phyloP scores from a whole-genome alignment of 1,140 invertebrate species.

The Meloidogyne hapla region DNA sequence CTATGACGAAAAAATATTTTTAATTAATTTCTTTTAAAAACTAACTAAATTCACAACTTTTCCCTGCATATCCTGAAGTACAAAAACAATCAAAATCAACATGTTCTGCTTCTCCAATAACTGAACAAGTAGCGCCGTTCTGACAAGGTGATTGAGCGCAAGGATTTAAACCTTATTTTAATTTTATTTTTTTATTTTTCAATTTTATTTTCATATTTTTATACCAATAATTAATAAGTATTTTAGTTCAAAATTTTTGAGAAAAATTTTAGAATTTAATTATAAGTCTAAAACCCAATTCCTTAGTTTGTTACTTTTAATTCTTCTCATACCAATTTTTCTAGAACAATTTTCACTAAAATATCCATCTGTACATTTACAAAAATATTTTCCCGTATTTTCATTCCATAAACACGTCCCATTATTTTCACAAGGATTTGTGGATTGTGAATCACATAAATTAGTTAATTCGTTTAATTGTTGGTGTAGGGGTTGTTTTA shows the following conservation, averaged over 20 bases:
- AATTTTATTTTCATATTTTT: too few relatives aligned
- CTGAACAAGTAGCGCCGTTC: slow-evolving; percentile 40
- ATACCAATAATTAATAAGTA: too few relatives aligned
- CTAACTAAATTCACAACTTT: slow-evolving; percentile 37
- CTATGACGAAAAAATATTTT: slow-evolving; percentile 7
- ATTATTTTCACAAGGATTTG: not conserved
- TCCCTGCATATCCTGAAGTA: slow-evolving; percentile 27
- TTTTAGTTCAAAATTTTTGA: too few relatives aligned
- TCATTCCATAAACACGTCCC: not conserved
- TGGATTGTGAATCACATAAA: not conserved
- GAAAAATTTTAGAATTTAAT: too few relatives aligned
- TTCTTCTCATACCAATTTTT: not conserved
- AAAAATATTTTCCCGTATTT: not conserved
- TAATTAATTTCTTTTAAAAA: not conserved
- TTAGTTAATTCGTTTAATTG: not conserved
- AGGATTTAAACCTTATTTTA: slow-evolving; percentile 38
- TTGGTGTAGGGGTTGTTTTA: not conserved
- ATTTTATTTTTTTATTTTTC: not conserved
- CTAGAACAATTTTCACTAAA: not conserved
- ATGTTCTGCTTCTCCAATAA: slow-evolving; percentile 20
- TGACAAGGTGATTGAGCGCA: slow-evolving; percentile 31
- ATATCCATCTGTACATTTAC: slow-evolving; percentile 6
- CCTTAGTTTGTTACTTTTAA: too few relatives aligned
- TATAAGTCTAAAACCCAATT: too few relatives aligned
- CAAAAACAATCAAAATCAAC: slow-evolving; percentile 43